A percentile compares a stretch with the other conserved stretches of the same genome.
phyloP scores from a whole-genome alignment of 1,140 invertebrate species.

The Procambarus clarkii region DNA sequence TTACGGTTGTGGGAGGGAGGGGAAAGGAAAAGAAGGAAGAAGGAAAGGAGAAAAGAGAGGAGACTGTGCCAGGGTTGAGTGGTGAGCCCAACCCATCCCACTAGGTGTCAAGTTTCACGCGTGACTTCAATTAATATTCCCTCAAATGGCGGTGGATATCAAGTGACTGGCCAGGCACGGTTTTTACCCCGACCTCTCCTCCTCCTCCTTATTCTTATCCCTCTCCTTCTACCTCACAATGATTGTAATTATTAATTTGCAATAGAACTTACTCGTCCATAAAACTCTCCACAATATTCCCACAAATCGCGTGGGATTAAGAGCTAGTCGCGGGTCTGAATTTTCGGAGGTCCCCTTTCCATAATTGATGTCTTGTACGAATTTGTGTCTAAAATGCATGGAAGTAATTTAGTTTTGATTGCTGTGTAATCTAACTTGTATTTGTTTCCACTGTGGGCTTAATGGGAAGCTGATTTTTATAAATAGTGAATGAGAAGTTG shows the following conservation, averaged over 20 bases:
- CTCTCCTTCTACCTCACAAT: too few relatives aligned
- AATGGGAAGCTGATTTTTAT: constrained; percentile 51
- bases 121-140: constrained; percentile 27
- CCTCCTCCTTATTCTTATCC: background rate
- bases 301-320: background rate
- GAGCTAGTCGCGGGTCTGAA: background rate
- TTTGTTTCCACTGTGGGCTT: constrained; percentile 45
- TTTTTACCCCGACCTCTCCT: background rate
- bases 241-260: background rate
- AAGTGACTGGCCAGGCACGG: background rate
- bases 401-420: constrained; percentile 57
- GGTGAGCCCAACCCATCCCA: background rate
- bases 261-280: background rate
- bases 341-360: constrained; percentile 23
- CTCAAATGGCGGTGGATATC: background rate
- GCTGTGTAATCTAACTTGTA: constrained; percentile 53
- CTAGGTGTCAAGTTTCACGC: constrained; percentile 3
- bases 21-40: background rate
- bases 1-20: background rate
- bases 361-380: constrained; percentile 49
- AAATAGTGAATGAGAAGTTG: constrained; percentile 50
- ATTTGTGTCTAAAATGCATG: constrained; percentile 54
- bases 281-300: background rate
- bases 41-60: background rate
- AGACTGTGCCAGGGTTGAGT: background rate